Evolutionary conservation across 2,113 vertebrate species (phyloP), one percentile per base, ranked within the genome.

Genomic region (Conger conger): DNA sequence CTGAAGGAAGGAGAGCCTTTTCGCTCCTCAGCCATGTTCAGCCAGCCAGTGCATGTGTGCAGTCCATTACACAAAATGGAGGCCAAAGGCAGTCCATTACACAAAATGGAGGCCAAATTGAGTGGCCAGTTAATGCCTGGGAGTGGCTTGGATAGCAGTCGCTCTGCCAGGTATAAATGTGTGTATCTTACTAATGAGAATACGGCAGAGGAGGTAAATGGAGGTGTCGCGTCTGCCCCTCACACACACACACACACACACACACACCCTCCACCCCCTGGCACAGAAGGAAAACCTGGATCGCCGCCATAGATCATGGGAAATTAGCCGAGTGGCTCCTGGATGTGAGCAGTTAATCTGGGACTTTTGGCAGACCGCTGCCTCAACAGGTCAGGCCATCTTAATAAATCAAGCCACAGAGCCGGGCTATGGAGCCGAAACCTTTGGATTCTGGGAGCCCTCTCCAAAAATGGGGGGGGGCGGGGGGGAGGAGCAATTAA

Each of bases 331-430:
- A 92, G 94, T 92, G 92, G 93, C 90, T 80, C 73, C 92, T 88
- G 88, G 93, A 94, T 92, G 91, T 92, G 91, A 92, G 89, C 94
- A 94, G 92, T 96, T 94, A 92, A 95, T 96, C 95, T 95, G 95
- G 92, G 93, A 92, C 93, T 94, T 94, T 94, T 95, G 95, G 92
- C 94, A 93, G 93, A 94, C 93, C 95, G 94, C 95, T 94, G 94
- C 95, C 92, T 95, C 95, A 94, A 94, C 94, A 90, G 95, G 95
- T 95, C 95, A 96, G 95, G 94, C 94, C 94, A 94, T 93, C 94
- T 93, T 93, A 92, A 94, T 95, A 95, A 95, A 95, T 96, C 95
- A 96, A 93, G 87, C 89, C 35, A 15, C 54, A 40, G 54, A n/a
- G 40, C n/a, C 38, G 90, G 92, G 90, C 92, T 91, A 85, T 84